A percentile compares a stretch with the other conserved stretches of the same genome.
Conservation (phyloP, 2,888 invertebrate genomes). For the Luffia ferchaultella region DNA sequence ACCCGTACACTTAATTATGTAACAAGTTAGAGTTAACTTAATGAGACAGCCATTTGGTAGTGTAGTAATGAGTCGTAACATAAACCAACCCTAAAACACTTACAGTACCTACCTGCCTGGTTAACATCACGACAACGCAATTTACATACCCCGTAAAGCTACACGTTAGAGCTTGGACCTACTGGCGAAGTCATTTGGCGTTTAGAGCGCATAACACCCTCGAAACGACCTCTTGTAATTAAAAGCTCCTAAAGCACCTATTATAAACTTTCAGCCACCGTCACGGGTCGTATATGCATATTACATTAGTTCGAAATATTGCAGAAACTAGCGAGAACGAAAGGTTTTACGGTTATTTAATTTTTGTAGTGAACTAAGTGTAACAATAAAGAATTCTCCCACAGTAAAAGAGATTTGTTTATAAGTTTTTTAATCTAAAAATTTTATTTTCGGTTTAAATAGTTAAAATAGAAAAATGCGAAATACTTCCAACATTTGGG, state of each 20-base stretch:
- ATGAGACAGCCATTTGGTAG: background rate
- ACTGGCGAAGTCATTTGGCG: slow-evolving; percentile 22
- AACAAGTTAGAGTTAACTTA: background rate
- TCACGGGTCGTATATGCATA: background rate
- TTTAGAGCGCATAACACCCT: slow-evolving; percentile 53
- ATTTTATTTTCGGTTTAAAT: too few relatives aligned
- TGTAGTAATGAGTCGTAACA: background rate
- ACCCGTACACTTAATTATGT: background rate
- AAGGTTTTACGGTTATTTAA: too few relatives aligned
- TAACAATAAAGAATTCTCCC: too few relatives aligned
- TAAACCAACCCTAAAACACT: slow-evolving; percentile 5
- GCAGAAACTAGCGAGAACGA: too few relatives aligned
- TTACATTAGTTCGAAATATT: too few relatives aligned
- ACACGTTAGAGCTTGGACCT: slow-evolving; percentile 4
- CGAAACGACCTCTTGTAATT: slow-evolving; percentile 53
- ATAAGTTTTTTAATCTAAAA: too few relatives aligned
- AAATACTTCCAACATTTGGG: too few relatives aligned
- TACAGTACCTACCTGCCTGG: slow-evolving; percentile 2
- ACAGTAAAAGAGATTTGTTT: too few relatives aligned
- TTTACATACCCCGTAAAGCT: slow-evolving; percentile 31
- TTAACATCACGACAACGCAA: slow-evolving; percentile 5
- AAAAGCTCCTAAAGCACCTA: slow-evolving; percentile 57
- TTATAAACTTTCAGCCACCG: slow-evolving; percentile 22
- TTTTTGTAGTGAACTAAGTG: too few relatives aligned
- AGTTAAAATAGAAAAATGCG: too few relatives aligned